Percentiles rank a stretch among this genome's conserved stretches.
Conservation (phyloP, 2,113 vertebrate genomes). For the Cololabis saira region DNA sequence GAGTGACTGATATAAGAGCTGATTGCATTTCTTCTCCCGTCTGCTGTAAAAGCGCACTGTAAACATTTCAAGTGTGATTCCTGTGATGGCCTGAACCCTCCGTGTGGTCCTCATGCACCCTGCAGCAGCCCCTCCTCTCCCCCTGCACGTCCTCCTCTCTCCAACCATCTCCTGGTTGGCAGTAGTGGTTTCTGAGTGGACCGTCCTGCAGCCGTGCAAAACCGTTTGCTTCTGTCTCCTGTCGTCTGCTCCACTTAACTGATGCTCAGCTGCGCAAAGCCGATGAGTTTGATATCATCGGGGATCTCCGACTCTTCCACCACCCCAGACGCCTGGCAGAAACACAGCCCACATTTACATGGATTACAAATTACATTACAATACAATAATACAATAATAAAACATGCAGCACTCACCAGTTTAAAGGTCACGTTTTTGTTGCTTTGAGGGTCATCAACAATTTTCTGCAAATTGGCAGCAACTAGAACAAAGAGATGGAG, state of each 20-base stretch:
- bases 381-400: neutral
- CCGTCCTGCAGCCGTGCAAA: slow-evolving; percentile 82
- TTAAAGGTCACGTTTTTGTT: slow-evolving; percentile 98
- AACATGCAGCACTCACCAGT: slow-evolving; percentile 89
- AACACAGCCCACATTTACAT: neutral
- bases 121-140: slow-evolving; percentile 55
- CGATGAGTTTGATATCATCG: slow-evolving; percentile 96
- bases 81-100: slow-evolving; percentile 71
- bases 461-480: slow-evolving; percentile 99
- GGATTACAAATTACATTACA: too few species aligned
- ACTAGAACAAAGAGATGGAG: slow-evolving; percentile 82
- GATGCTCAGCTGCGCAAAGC: slow-evolving; percentile 99
- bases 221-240: slow-evolving; percentile 66
- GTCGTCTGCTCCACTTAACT: slow-evolving; percentile 84
- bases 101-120: slow-evolving; percentile 68
- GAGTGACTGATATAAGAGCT: slow-evolving; percentile 58
- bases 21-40: slow-evolving; percentile 73
- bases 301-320: slow-evolving; percentile 96
- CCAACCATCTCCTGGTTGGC: slow-evolving; percentile 87
- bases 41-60: slow-evolving; percentile 77
- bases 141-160: neutral
- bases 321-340: slow-evolving; percentile 90
- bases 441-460: slow-evolving; percentile 95
- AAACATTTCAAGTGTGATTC: slow-evolving; percentile 82
- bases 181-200: slow-evolving; percentile 90